Evolutionary conservation across 2,797 vertebrate genomes (phyloP), one percentile per base, ranked within the genome.

Genomic region (Benthosema pterotum): DNA sequence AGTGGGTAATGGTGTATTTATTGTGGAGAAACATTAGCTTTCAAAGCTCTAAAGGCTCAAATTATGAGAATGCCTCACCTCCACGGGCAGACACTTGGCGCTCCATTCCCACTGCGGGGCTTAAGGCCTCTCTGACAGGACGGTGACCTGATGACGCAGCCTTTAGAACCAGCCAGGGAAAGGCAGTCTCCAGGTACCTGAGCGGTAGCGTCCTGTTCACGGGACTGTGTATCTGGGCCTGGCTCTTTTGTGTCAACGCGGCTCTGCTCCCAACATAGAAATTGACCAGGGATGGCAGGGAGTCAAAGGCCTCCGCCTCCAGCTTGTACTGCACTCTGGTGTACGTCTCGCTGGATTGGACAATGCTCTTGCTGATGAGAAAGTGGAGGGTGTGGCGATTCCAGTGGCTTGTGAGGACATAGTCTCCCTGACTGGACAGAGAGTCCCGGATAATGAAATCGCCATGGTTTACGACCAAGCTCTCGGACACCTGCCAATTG

Each of bases 401-500:
- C 96, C 96, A 98, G 81, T 83, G 92, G 83, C 92, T 92, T 0
- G 95, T 98, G 67, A 98, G 91, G 76, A 98, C 95, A 0, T 95
- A 95, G 87, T 96, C 92, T 0, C 94, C 96, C 49, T 87, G 83
- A 82, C 93, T 95, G 78, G 95, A 95, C 77, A 94, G 92, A 0
- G 97, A 98, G 89, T 98, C 95, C 0, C 96, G 92, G 79, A 98
- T 87, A 15, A 98, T 91, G 85, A 98, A 98, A 84, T 97, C 95
- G 0, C 97, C 96, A 0, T 95, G 93, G 47, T 90, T 91, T 73
- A 93, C 84, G 46, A 97, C 92, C 19, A 98, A 90, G 49, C 90
- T 95, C 89, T 98, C 96, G 0, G 96, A 95, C 43, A 97, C 94
- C 96, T 98, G 85, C 4, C 5, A 53, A 19, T 50, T 14, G 54